phyloP scores from a whole-genome alignment of 2,797 vertebrate species.

The Gambusia yucatana region DNA sequence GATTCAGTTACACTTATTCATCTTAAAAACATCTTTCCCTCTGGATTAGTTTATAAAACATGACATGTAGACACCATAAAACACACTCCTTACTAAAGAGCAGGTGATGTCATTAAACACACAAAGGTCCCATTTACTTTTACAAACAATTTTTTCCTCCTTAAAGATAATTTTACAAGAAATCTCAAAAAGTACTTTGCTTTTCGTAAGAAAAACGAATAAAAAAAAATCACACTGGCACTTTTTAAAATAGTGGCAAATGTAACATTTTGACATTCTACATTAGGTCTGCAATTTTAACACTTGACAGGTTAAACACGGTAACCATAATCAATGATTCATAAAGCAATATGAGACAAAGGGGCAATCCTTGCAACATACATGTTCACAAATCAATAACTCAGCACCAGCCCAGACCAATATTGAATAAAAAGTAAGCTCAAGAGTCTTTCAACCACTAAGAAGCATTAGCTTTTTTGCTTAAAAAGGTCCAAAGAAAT shows the following conservation, averaged over 20 bases:
- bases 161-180: slow-evolving; percentile 56
- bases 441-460: slow-evolving; percentile 36
- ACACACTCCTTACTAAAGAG: slow-evolving; percentile 74
- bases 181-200: slow-evolving; percentile 64
- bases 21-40: slow-evolving; percentile 80
- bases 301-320: slow-evolving; percentile 66
- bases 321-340: slow-evolving; percentile 61
- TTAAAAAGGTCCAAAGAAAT: slow-evolving; percentile 61
- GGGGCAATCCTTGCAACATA: slow-evolving; percentile 39
- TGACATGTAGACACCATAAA: slow-evolving; percentile 79
- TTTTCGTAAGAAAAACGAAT: slow-evolving; percentile 65
- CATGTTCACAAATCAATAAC: slow-evolving; percentile 51
- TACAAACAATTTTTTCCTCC: slow-evolving; percentile 56
- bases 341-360: slow-evolving; percentile 41
- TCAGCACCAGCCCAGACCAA: slow-evolving; percentile 45
- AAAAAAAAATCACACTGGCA: slow-evolving; percentile 58
- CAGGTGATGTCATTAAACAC: slow-evolving; percentile 69
- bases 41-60: slow-evolving; percentile 93
- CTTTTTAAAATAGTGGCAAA: slow-evolving; percentile 62
- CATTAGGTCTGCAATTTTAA: slow-evolving; percentile 57
- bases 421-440: slow-evolving; percentile 41
- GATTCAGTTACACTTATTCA: slow-evolving; percentile 74
- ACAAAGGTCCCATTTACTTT: slow-evolving; percentile 68
- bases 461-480: slow-evolving; percentile 54
- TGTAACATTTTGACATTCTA: slow-evolving; percentile 67